Base-by-base conservation (phyloP, 2,797 vertebrate species). In the Sarcophilus harrisii region DNA sequence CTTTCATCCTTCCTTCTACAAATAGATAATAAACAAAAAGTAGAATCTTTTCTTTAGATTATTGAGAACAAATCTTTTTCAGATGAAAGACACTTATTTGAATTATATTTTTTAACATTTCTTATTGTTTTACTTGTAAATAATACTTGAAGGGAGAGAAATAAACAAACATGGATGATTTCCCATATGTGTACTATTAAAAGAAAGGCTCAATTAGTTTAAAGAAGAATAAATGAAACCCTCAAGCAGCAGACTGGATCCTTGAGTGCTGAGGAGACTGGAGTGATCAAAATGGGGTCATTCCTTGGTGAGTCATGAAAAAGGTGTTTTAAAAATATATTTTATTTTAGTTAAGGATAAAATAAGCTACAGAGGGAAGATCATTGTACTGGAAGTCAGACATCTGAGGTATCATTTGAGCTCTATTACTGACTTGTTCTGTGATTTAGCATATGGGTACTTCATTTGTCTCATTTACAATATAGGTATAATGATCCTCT, bases 311-410 rank as follows among this genome's bases (percentile, higher is more conserved):
- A 81, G 66, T 81, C 66, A 62, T 62, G 52, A 13, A 92, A 92
- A 91, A 90, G 91, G 4, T 81, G 90, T 58, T 11, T 73, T 91
- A 92, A 93, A 90, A 91, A 29, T 73, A 11, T 45, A 32, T n/a
- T 27, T 45, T 92, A 93, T 93, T 94, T 87, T 91, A 94, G 93
- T 28, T 30, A 73, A 58, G 62, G 30, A 95, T 91, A 92, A 0
- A 57, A 59, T 4, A 30, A 0, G 49, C 12, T 12, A 57, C 32
- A 16, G 21, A 90, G 5, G 0, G 21, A 52, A 81, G 54, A 90
- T 89, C 14, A 92, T 27, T 4, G 5, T 10, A 38, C 4, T 1
- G 58, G 90, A 55, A 87, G 32, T 89, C 58, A 93, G 29, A 90
- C 29, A 58, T 21, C 18, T 92, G 16, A 16, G n/a, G 1, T 28